Conservation (phyloP, 2,113 vertebrate species). For the Alexandromys fortis region DNA sequence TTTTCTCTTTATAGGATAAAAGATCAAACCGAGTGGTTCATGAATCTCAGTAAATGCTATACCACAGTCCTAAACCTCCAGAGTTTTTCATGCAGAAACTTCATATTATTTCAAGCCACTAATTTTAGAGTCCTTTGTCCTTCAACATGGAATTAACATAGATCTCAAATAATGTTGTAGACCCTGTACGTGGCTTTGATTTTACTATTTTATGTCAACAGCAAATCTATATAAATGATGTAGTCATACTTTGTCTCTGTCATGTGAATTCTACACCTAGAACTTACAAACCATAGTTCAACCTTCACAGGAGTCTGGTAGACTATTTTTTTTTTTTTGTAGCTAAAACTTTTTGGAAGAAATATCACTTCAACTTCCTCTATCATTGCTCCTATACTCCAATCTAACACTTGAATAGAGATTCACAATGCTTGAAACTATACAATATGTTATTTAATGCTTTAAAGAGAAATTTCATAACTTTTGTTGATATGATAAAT, state of each 20-base stretch:
- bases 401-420: not conserved
- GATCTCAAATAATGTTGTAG: not conserved
- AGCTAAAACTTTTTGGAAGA: not conserved
- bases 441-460: not conserved
- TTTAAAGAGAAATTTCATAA: not conserved
- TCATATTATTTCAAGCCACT: not conserved
- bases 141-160: not conserved
- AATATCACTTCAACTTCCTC: not conserved
- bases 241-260: not conserved
- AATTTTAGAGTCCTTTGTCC: not conserved
- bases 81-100: not conserved
- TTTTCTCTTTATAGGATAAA: not conserved
- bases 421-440: not conserved
- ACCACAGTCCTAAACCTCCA: not conserved
- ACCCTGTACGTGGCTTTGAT: not conserved
- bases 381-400: not conserved
- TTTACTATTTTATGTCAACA: not conserved
- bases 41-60: not conserved
- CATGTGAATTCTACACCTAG: not conserved
- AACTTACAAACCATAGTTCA: not conserved
- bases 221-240: not conserved
- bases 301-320: not conserved
- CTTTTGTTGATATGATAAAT: not conserved
- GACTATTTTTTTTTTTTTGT: not conserved
- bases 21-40: not conserved